A percentile compares a stretch with the other conserved stretches of the same genome.
Evolutionary conservation across 2,113 vertebrate genomes (phyloP).

Genomic region (Nymphicus hollandicus): DNA sequence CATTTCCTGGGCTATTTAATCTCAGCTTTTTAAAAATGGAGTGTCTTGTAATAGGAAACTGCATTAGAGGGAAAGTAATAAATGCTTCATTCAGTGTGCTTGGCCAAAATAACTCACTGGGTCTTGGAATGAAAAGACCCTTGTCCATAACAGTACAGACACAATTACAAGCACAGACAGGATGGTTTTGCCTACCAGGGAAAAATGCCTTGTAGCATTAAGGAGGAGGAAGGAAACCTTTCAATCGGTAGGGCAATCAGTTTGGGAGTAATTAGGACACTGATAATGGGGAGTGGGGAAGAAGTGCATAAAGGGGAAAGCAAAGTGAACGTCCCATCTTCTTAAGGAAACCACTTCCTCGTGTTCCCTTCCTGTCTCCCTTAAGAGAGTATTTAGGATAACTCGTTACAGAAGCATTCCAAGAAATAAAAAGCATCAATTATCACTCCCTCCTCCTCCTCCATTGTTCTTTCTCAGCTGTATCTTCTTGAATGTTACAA

Average conservation of each 20-base stretch:
- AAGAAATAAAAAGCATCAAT: not conserved
- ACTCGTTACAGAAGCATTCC: not conserved
- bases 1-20: not conserved
- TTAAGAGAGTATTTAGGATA: not conserved
- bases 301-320: not conserved
- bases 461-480: not conserved
- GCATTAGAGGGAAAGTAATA: not conserved
- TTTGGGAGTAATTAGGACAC: not conserved
- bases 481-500: not conserved
- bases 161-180: not conserved
- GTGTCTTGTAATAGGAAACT: not conserved
- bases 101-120: constrained; percentile 8
- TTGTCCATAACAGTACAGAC: constrained; percentile 17
- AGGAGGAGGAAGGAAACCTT: not conserved
- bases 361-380: not conserved
- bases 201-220: not conserved
- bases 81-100: constrained; percentile 9
- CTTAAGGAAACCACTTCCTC: not conserved
- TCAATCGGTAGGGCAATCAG: not conserved
- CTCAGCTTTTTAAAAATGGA: not conserved
- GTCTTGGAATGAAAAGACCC: constrained; percentile 6
- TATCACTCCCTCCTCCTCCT: not conserved
- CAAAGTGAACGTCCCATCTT: not conserved
- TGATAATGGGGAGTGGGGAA: not conserved
- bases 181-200: not conserved